Evolutionary conservation across 2,888 invertebrate species (phyloP).

Genomic region (Microctonus aethiopoides): DNA sequence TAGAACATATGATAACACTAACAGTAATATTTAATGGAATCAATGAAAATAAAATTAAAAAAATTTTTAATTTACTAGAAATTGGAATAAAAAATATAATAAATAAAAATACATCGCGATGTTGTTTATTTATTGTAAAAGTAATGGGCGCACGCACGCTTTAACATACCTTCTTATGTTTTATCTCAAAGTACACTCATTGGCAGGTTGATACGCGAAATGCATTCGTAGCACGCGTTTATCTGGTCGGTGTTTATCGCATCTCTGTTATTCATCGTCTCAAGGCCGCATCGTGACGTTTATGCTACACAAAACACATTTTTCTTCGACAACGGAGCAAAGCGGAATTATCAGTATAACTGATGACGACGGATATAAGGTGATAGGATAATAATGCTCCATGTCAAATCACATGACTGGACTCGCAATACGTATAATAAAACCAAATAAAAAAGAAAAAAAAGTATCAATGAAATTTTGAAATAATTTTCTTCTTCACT

Average conservation of each 20-base stretch:
- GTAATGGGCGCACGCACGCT: constrained; percentile 55
- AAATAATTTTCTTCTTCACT: background rate
- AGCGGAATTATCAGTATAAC: background rate
- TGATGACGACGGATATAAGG: background rate
- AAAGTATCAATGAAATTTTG: background rate
- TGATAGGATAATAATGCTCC: background rate
- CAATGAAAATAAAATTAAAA: background rate
- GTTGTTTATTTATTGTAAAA: constrained; percentile 29
- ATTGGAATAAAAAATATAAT: constrained; percentile 9
- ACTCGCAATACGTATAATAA: background rate
- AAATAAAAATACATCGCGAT: background rate
- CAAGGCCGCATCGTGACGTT: constrained; percentile 3
- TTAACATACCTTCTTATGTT: constrained; percentile 60
- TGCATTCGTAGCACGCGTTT: constrained; percentile 24
- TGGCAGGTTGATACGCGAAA: constrained; percentile 26
- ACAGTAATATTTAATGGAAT: background rate
- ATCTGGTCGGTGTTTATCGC: constrained; percentile 10
- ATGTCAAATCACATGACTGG: background rate
- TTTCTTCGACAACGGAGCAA: background rate
- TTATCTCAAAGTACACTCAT: constrained; percentile 19
- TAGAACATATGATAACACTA: no score
- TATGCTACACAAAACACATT: constrained; percentile 13
- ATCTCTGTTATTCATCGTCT: constrained; percentile 16
- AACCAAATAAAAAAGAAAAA: background rate
- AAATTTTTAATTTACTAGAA: background rate